Evolutionary conservation across 2,113 vertebrate genomes (phyloP), one percentile per base, ranked within the genome.

Genomic region (Oreochromis aureus): DNA sequence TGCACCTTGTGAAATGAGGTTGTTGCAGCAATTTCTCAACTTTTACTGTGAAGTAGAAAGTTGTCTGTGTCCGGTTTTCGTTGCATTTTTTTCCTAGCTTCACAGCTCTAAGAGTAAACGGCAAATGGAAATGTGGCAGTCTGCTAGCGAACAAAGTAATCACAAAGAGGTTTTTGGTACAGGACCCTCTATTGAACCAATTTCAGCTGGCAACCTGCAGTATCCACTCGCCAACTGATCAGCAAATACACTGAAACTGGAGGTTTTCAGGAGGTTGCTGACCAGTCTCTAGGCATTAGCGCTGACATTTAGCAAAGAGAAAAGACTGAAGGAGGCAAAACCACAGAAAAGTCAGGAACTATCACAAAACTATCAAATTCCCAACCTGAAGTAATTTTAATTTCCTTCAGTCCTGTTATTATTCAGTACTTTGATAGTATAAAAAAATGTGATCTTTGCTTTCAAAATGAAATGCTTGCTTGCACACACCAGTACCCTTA

Each of bases 381-480:
- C 9, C 22, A 46, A 27, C 69, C 41, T 73, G 22, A 73, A 73
- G 41, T 73, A 46, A 46, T 73, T 27, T 73, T 46, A 27, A 27
- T 46, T 10, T 48, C 0, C 22, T 24, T 48, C 22, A 48, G 6
- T 39, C 39, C 36, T 69, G 36, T 73, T 73, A 10, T 73, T 18
- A 46, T 76, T 76, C 27, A 76, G 24, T 12, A 32, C 16, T 76
- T 51, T 32, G 24, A 76, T 51, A 76, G 16, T 76, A 30, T 76
- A 48, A 19, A 6, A 53, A 63, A 66, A 48, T 30, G 69, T 48
- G 13, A 46, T 6, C 6, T 73, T 27, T 73, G 66, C 41, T 76
- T 46, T 73, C 41, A 76, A 76, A 76, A 30, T 76, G 19, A 69
- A 69, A 39, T 69, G 11, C 19, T 69, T 69, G 61, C 34, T 39